phyloP scores from a whole-genome alignment of 2,113 vertebrate species.

The Cottus gobio region DNA sequence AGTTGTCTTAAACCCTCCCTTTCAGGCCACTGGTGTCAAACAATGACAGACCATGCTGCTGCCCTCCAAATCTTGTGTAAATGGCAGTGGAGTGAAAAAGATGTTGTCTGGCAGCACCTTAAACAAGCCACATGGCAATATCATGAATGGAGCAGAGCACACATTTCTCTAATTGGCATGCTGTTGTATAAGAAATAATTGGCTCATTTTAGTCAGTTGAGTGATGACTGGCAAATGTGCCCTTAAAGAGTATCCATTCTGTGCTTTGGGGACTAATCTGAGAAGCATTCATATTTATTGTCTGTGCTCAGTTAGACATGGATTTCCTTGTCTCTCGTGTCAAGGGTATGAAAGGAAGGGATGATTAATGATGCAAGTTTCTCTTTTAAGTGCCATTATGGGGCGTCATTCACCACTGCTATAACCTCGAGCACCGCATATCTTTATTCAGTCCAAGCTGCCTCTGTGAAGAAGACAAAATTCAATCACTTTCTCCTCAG shows the following conservation, averaged over 20 bases:
- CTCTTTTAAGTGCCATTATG: conserved; percentile 82
- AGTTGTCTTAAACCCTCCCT: conserved; percentile 23
- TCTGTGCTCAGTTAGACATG: conserved; percentile 89
- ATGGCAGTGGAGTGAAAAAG: conserved; percentile 67
- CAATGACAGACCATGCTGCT: conserved; percentile 55
- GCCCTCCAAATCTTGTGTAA: conserved; percentile 58
- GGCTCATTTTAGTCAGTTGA: conserved; percentile 92
- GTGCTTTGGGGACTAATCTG: conserved; percentile 92
- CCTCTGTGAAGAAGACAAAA: conserved; percentile 47
- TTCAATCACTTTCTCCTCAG: conserved; percentile 44
- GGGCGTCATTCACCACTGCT: conserved; percentile 67
- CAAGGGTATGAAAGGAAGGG: conserved; percentile 86
- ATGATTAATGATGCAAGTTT: conserved; percentile 89
- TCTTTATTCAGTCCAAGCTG: conserved; percentile 63
- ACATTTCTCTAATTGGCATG: conserved; percentile 90
- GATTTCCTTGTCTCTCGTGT: conserved; percentile 88
- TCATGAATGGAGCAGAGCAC: conserved; percentile 76
- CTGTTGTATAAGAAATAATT: conserved; percentile 90
- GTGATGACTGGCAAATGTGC: conserved; percentile 91
- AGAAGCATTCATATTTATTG: conserved; percentile 90
- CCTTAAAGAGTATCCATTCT: conserved; percentile 82
- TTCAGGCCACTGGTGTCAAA: conserved; percentile 58
- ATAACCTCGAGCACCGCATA: conserved; percentile 64
- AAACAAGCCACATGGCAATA: conserved; percentile 75
- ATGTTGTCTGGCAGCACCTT: conserved; percentile 70